Conservation (phyloP, 2,113 vertebrate genomes). For the Salvator merianae region DNA sequence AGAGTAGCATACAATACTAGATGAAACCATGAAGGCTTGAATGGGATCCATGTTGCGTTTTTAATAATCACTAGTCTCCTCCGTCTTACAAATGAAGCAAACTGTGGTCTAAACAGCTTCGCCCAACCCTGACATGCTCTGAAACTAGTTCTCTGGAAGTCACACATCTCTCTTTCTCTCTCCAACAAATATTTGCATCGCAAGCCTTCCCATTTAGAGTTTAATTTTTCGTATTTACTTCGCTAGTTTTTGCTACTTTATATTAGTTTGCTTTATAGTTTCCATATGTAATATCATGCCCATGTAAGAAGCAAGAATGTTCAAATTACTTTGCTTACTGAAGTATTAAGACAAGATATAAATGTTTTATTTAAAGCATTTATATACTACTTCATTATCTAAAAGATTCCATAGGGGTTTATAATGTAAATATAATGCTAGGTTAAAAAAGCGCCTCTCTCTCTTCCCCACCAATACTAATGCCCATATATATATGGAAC, state of each 20-base stretch:
- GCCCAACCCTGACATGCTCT: not conserved
- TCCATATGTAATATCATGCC: not conserved
- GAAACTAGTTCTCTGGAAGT: not conserved
- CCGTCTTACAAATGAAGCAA: not conserved
- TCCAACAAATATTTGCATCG: not conserved
- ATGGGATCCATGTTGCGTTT: not conserved
- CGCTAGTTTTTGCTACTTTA: not conserved
- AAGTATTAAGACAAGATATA: not conserved
- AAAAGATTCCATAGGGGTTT: no score
- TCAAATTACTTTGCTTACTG: not conserved
- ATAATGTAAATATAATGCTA: no score
- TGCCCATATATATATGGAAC: no score
- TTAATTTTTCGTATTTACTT: not conserved
- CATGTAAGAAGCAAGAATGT: not conserved
- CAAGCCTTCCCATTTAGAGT: no score
- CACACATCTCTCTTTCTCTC: not conserved
- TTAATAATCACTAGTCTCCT: not conserved
- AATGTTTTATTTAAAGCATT: no score
- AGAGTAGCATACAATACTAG: not conserved
- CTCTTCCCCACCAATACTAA: no score
- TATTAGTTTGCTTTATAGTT: not conserved
- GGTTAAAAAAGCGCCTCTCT: no score
- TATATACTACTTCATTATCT: no score
- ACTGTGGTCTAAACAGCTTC: no score
- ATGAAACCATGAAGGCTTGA: not conserved